Base-by-base conservation (phyloP, 2,113 vertebrate genomes). In the Terrapene triunguis region DNA sequence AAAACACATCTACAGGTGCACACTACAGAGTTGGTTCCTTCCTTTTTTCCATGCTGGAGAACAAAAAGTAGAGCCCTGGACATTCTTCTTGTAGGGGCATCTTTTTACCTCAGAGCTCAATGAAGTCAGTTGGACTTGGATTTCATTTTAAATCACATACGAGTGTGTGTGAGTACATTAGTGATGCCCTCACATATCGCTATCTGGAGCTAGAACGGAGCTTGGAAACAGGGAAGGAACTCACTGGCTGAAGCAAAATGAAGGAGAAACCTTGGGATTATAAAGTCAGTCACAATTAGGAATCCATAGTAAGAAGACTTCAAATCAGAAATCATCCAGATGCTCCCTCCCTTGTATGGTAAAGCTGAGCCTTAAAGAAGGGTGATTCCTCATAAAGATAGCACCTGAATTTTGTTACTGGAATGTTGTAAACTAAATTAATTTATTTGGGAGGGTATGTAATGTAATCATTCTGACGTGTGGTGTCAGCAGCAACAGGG, bases 361-460 rank as follows among this genome's bases (percentile, higher is more conserved):
- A 3, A 91, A 91, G 89, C 12, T 88, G 38, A 1, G 3, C 82
- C 6, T 84, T 88, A 90, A 85, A 47, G 32, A 48, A 53, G 51
- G 51, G 51, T 53, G 90, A 89, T 91, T 95, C 88, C 6, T 24
- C 87, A 8, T 44, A 74, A 82, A 82, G 38, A 72, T 21, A 78
- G 48, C 14, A 82, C 19, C 29, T 88, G 22, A 50, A 35, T 87
- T 93, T 95, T 90, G 13, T 57, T 27, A 69, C 51, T 57, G 55
- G 27, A 95, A 5, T 84, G 92, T 42, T 3, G 14, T 50, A 55
- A 83, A 38, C 51, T 78, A 62, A 82, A 93, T 89, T 53, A 95
- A 91, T 89, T 92, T 84, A 2, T 82, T 95, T 95, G 53, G n/a
- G 21, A 87, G 74, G 84, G n/a, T 38, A 38, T 94, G 51, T 53